A percentile compares a stretch with the other conserved stretches of the same genome.
Evolutionary conservation across 2,888 invertebrate species (phyloP).

Genomic region (Conchocele bisecta): DNA sequence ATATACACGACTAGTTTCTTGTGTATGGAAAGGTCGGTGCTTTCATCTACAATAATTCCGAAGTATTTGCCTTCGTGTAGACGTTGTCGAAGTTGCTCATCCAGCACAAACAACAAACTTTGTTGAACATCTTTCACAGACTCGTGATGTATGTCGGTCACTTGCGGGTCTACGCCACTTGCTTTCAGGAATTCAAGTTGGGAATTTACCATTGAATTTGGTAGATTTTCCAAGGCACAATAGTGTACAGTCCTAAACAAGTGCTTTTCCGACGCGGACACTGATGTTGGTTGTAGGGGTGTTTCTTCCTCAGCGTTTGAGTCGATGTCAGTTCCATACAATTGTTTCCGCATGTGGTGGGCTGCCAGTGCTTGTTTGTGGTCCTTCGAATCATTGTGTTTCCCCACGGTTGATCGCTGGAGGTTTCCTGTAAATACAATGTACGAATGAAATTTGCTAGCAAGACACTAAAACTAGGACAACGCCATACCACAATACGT

Average conservation of each 20-base stretch:
- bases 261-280: neutral
- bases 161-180: neutral
- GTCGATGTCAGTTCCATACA: neutral
- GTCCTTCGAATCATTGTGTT: slow-evolving; percentile 15
- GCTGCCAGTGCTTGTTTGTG: slow-evolving; percentile 13
- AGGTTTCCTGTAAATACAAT: slow-evolving; percentile 6
- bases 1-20: neutral
- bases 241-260: neutral
- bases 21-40: neutral
- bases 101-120: neutral
- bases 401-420: slow-evolving; percentile 1
- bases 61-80: neutral
- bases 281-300: no score
- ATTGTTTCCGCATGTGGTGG: neutral
- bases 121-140: slow-evolving; percentile 1
- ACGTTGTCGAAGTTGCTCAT: neutral
- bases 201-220: neutral
- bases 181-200: neutral
- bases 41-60: neutral
- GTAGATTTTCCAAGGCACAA: neutral
- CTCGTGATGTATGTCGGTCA: neutral
- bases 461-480: no score
- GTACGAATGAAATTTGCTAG: no score
- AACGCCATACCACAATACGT: no score
- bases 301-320: no score